These are phyloP conservation scores for Rhinolophus ferrumequinum DNA, from an alignment of 2,113 vertebrate genomes.

Conservation along the genomic window DNA sequence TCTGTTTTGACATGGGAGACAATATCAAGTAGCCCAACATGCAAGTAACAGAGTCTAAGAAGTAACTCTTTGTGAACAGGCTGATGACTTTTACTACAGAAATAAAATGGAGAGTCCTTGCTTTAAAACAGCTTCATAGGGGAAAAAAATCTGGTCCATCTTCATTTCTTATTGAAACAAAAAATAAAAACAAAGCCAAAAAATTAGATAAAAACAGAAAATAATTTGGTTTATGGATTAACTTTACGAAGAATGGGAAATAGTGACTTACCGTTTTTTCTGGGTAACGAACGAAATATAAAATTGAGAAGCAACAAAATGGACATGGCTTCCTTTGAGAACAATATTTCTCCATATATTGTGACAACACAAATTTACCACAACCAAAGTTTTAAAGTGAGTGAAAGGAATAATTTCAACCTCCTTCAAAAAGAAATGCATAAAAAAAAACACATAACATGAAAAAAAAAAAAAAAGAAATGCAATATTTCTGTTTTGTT, in stretches of 20 bases:
- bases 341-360: neutral
- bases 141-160: neutral
- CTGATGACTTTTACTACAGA: neutral
- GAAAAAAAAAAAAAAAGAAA: too few relatives aligned
- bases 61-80: neutral
- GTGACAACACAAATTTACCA: neutral
- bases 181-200: neutral
- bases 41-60: neutral
- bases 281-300: neutral
- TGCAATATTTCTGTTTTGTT: neutral
- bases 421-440: neutral
- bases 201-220: neutral
- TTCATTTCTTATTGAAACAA: neutral
- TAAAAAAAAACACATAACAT: too few relatives aligned
- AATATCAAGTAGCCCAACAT: neutral
- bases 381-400: neutral
- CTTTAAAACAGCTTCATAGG: neutral
- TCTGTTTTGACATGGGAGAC: neutral
- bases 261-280: neutral
- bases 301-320: neutral
- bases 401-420: neutral
- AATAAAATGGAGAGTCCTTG: neutral
- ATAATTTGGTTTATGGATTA: neutral
- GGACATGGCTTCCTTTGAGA: neutral
- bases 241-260: neutral